Conservation (phyloP, 2,888 invertebrate species). For the Timema podura region DNA sequence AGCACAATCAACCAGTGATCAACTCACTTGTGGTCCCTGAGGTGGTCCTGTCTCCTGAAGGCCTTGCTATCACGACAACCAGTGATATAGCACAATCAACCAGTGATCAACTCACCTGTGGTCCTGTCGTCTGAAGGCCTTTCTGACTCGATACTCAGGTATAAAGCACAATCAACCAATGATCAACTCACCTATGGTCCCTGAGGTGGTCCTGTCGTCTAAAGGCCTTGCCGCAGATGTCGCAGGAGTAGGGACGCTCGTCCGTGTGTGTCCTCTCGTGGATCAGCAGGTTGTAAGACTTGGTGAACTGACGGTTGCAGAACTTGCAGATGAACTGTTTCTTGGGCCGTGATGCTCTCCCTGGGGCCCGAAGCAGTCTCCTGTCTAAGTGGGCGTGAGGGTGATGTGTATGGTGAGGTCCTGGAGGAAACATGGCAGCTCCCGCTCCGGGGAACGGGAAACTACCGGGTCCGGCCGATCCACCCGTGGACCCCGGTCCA, state of each 20-base stretch:
- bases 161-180: too few relatives aligned
- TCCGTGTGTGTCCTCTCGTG: constrained; percentile 97
- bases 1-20: too few relatives aligned
- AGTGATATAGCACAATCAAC: too few relatives aligned
- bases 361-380: constrained; percentile 53
- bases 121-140: too few relatives aligned
- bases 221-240: constrained; percentile 97
- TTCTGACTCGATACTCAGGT: too few relatives aligned
- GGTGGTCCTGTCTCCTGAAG: constrained; percentile 93
- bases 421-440: constrained; percentile 29
- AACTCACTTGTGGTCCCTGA: constrained; percentile 80
- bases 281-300: constrained; percentile 94
- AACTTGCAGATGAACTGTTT: constrained; percentile 99
- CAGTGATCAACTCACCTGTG: too few relatives aligned
- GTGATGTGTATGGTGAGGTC: constrained; percentile 26
- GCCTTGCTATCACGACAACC: constrained; percentile 70
- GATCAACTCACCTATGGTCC: constrained; percentile 70
- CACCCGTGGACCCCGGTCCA: constrained; percentile 40
- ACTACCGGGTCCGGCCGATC: constrained; percentile 46
- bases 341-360: constrained; percentile 63
- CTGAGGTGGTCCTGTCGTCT: constrained; percentile 92
- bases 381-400: constrained; percentile 62
- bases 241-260: constrained; percentile 94
- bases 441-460: constrained; percentile 44
- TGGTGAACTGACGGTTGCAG: constrained; percentile 96